phyloP scores from a whole-genome alignment of 2,797 vertebrate genomes.

The Urocyon cinereoargenteus region DNA sequence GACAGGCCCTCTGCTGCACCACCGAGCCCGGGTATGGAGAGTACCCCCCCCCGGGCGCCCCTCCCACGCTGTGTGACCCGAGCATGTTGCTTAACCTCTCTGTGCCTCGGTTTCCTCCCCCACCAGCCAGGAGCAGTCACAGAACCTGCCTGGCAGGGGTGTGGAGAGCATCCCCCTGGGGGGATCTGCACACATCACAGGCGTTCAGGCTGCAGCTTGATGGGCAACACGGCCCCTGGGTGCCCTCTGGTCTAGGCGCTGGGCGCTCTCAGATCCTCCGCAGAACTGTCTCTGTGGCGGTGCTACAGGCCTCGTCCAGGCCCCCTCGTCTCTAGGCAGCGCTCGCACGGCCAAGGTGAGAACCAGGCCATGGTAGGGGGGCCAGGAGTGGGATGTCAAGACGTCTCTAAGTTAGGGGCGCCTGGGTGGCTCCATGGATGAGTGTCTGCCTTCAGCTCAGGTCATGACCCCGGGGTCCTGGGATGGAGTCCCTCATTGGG shows the following conservation, averaged over 20 bases:
- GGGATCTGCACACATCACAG: rapidly evolving
- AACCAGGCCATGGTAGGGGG: rapidly evolving
- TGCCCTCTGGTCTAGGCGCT: background rate
- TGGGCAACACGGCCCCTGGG: rapidly evolving
- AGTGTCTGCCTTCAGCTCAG: too few species aligned
- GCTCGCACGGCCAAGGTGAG: too few species aligned
- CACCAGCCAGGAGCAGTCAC: rapidly evolving
- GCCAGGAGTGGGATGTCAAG: background rate
- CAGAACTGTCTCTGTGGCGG: background rate
- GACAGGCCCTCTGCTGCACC: rapidly evolving
- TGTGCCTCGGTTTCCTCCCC: background rate
- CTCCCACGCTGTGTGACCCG: background rate
- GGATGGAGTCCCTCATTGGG: too few species aligned
- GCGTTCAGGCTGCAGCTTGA: rapidly evolving
- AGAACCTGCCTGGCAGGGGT: background rate
- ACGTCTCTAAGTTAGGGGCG: too few species aligned
- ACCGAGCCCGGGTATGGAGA: background rate
- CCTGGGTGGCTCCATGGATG: too few species aligned
- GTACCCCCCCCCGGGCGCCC: rapidly evolving
- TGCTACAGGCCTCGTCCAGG: rapidly evolving
- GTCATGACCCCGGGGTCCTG: too few species aligned
- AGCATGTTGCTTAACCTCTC: background rate
- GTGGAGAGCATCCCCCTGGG: rapidly evolving
- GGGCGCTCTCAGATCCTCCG: rapidly evolving
- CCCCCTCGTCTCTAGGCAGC: background rate